phyloP scores from a whole-genome alignment of 2,113 vertebrate species.

The Dolichallabes microphthalmus region DNA sequence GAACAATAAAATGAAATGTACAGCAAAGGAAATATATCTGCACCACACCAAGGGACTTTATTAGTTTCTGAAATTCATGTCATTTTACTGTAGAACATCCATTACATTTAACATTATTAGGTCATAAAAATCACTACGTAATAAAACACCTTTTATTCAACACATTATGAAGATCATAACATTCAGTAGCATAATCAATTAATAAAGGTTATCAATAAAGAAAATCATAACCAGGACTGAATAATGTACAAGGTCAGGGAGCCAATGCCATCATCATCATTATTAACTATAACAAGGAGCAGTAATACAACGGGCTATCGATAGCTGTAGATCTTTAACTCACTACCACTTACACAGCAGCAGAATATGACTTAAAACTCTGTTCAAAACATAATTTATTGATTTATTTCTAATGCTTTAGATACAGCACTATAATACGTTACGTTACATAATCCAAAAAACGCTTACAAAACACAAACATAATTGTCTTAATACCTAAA shows the following conservation, averaged over 20 bases:
- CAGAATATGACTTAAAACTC: not conserved
- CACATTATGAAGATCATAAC: conserved; percentile 19
- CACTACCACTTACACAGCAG: not conserved
- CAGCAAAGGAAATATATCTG: not conserved
- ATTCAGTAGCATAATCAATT: conserved; percentile 2
- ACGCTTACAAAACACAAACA: conserved; percentile 10
- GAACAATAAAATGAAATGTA: not conserved
- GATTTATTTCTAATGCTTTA: not conserved
- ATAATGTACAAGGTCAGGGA: conserved; percentile 1
- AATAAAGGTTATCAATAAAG: conserved; percentile 22
- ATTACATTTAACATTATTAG: conserved; percentile 20
- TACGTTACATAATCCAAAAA: not conserved
- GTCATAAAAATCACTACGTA: conserved; percentile 18
- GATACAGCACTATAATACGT: not conserved
- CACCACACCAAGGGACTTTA: not conserved
- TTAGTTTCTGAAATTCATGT: not conserved
- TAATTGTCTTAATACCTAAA: not conserved
- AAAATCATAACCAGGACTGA: conserved; percentile 13
- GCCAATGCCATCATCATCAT: not conserved
- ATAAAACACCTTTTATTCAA: conserved; percentile 1
- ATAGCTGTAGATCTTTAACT: not conserved
- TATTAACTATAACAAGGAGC: conserved; percentile 15
- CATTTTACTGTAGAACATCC: not conserved
- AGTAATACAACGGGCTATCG: not conserved
- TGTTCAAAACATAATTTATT: not conserved